phyloP scores from a whole-genome alignment of 2,888 invertebrate genomes.

The Allygus modestus region DNA sequence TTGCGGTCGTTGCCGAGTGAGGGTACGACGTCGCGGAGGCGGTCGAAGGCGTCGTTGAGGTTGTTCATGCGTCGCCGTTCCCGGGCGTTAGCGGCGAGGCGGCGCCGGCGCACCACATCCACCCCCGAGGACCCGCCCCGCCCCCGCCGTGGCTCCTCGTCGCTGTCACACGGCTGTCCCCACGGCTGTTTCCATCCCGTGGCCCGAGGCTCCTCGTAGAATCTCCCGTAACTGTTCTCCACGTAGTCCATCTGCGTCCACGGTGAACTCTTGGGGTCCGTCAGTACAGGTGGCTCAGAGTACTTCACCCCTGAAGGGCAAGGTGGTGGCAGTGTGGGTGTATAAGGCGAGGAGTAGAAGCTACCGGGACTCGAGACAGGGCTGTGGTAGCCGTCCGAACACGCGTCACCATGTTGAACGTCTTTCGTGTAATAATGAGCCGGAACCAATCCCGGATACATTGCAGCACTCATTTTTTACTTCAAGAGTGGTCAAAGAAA shows the following conservation, averaged over 20 bases:
- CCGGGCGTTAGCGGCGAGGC: slow-evolving; percentile 85
- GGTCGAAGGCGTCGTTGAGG: slow-evolving; percentile 85
- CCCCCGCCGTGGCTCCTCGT: slow-evolving; percentile 42
- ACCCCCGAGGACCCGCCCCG: slow-evolving; percentile 28
- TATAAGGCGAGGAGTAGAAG: slow-evolving; percentile 55
- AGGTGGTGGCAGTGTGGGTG: slow-evolving; percentile 37
- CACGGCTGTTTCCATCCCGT: slow-evolving; percentile 4
- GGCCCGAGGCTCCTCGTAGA: slow-evolving; percentile 20
- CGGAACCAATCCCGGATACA: slow-evolving; percentile 25
- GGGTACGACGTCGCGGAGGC: slow-evolving; percentile 84
- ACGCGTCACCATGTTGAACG: slow-evolving; percentile 42
- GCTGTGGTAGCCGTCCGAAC: slow-evolving; percentile 63
- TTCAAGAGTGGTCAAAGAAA: not conserved
- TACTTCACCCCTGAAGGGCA: not conserved
- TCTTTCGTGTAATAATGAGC: slow-evolving; percentile 19
- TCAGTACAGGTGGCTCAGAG: not conserved
- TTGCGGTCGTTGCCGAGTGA: slow-evolving; percentile 83
- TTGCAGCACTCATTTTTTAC: slow-evolving; percentile 38
- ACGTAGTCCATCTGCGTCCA: slow-evolving; percentile 26
- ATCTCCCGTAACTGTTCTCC: slow-evolving; percentile 16
- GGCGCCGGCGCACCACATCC: slow-evolving; percentile 78
- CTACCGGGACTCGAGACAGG: slow-evolving; percentile 65
- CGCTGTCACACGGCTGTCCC: slow-evolving; percentile 24
- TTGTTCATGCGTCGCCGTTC: slow-evolving; percentile 86
- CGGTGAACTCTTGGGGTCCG: not conserved